Base-by-base conservation (phyloP, 2,888 invertebrate species). In the Tetramorium bicarinatum region DNA sequence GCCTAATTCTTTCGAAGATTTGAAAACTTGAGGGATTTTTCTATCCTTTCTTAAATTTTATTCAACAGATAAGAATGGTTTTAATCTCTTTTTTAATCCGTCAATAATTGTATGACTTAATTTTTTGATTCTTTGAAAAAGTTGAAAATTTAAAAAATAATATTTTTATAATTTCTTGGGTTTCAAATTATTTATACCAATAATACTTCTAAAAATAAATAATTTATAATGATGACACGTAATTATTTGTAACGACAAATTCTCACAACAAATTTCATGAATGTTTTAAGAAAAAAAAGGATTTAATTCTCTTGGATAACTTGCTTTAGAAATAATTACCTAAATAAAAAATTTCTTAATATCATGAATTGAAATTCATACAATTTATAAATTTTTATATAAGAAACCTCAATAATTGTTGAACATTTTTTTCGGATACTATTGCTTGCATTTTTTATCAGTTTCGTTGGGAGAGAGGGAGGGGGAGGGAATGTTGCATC, bases 401-500 rank as follows among this genome's bases (percentile, higher is more conserved):
- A 61, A 61, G 18, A 61, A 61, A 2, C 18, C 8, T n/a, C 29
- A 13, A 34, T 21, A 13, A 38, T 64, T 61, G 18, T 13, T n/a
- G n/a, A 34, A 79, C 44, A 29, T 34, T 59, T 41, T 64, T 44
- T 21, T 25, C 29, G 34, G 13, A 0, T 59, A 34, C 41, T 71
- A 67, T 54, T 67, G 25, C 18, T 64, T 66, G 29, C 69, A 56
- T 59, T 34, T 64, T 59, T 72, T 47, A 80, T 80, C 74, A n/a
- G 13, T 56, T 71, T 47, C 34, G 3, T 41, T 11, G 18, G 41
- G 4, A n/a, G n/a, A 61, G 18, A 64, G 83, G 80, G 83, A 74
- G 56, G 62, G 38, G 18, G 49, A 64, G 61, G 67, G 62, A 38
- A 82, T 76, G 82, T 85, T 81, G 67, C 82, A 72, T 64, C 89